Evolutionary conservation across 2,888 invertebrate species (phyloP), one percentile per base, ranked within the genome.

Genomic region (Rambutsinella grinnellia): DNA sequence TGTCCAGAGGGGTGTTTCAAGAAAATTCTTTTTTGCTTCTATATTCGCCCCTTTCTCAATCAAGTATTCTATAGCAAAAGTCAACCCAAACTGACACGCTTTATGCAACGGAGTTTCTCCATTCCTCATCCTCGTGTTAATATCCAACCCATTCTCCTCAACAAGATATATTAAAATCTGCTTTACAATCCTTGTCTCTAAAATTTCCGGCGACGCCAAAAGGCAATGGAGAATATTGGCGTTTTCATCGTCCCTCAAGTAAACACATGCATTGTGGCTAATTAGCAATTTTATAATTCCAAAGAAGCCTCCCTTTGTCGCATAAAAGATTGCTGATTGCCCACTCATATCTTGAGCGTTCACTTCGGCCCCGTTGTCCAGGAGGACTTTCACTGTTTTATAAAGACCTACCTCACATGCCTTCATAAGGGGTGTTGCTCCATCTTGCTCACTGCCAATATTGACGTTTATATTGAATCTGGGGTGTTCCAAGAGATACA

Each of bases 1-100:
- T 3, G 57, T 19, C 71, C 71, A 71, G 1, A 63, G 19, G 1
- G 71, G 71, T 1, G 57, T 71, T 57, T 71, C 63, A 63, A 63
- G 63, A 5, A 46, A 26, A 13, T 71, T 47, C 24, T 17, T 46
- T 47, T 28, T 62, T 1, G 27, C 57, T 19, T 70, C 63, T 5
- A 71, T 2, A 10, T 17, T 21, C 19, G 71, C 63, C 15, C 63
- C 63, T 28, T 36, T 63, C 1, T 49, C 24, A 10, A 71, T 17
- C 13, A 71, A 21, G 21, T 49, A 71, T 17, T 21, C 19, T 3
- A 24, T 57, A 5, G 49, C 63, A n/a, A 17, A 10, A 1, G 21
- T n/a, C 8, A 63, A 2, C 2, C 71, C 71, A 13, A 13, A 10
- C 10, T 26, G 19, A 26, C 56, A 56, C n/a, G 71, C 71, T 13